Conservation (phyloP, 2,797 vertebrate species). For the Moxostoma hubbsi region DNA sequence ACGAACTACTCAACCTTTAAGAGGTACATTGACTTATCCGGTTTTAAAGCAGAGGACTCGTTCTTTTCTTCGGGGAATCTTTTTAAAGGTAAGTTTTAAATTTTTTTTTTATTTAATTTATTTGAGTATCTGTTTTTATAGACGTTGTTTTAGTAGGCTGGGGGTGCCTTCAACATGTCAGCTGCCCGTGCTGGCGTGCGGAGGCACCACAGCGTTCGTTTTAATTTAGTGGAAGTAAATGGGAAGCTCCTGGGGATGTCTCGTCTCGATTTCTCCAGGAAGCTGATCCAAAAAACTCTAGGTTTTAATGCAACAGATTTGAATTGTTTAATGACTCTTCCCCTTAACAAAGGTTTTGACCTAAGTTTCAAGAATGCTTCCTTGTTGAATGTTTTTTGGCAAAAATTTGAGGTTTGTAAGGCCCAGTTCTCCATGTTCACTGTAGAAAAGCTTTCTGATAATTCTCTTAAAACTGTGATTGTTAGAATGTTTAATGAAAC, state of each 20-base stretch:
- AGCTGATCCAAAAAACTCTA: background rate
- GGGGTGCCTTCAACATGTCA: slow-evolving; percentile 45
- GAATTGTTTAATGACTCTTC: slow-evolving; percentile 18
- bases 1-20: too few relatives aligned
- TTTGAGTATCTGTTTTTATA: too few relatives aligned
- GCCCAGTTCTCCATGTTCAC: background rate
- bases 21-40: too few relatives aligned
- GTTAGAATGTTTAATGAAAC: slow-evolving; percentile 10
- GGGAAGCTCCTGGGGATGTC: too few relatives aligned
- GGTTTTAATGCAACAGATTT: background rate
- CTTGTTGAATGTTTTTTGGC: background rate
- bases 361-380: slow-evolving; percentile 6
- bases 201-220: slow-evolving; percentile 43
- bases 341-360: slow-evolving; percentile 32
- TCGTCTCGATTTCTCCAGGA: background rate
- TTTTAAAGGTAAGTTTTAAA: too few relatives aligned
- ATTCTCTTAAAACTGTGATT: background rate
- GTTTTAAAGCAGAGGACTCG: too few relatives aligned
- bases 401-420: background rate
- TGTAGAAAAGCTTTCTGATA: slow-evolving; percentile 23
- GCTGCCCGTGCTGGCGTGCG: slow-evolving; percentile 17
- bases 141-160: background rate
- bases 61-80: too few relatives aligned
- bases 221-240: background rate
- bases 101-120: too few relatives aligned